Evolutionary conservation across 2,797 vertebrate species (phyloP), one percentile per base, ranked within the genome.

Genomic region (Neomorphus geoffroyi): DNA sequence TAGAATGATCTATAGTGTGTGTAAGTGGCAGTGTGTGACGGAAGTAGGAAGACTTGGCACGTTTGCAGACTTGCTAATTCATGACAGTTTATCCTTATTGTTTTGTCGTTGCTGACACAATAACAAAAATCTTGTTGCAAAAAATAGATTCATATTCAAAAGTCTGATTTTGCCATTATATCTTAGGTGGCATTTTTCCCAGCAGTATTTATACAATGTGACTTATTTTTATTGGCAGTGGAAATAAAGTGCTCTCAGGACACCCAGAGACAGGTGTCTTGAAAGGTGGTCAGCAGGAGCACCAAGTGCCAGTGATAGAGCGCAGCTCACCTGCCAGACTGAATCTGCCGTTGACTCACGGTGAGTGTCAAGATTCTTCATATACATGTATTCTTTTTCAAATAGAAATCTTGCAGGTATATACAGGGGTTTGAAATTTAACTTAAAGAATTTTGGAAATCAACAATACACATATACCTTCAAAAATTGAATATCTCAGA

Each of bases 341-440:
- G 19, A 98, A 98, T 93, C 97, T 99, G 74, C 99, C 98, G 5
- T 97, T 98, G 80, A 94, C 97, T 69, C 98, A 96, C 66, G 98
- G 98, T 99, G 91, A 98, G 97, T 50, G 23, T 54, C 70, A 69
- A 88, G 41, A 80, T 17, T 60, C 27, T 80, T 80, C 26, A 22
- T 33, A 13, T 5, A 2, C 23, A 17, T 53, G 5, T 72, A 11
- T 82, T 79, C 27, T 66, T 80, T 88, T 79, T 17, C 53, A 74
- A 26, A 39, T 26, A 65, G 75, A 73, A 91, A 71, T 46, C 45
- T 41, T 13, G 5, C n/a, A 66, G 71, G 15, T 77, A 28, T 57
- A 28, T 70, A 35, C 22, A 71, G 30, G 60, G 71, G n/a, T 57
- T 57, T 50, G 35, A 60, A 94, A 82, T 62, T 6, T 32, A 54